Conservation (phyloP, 2,888 invertebrate genomes). For the Caenorhabditis sulstoni region DNA sequence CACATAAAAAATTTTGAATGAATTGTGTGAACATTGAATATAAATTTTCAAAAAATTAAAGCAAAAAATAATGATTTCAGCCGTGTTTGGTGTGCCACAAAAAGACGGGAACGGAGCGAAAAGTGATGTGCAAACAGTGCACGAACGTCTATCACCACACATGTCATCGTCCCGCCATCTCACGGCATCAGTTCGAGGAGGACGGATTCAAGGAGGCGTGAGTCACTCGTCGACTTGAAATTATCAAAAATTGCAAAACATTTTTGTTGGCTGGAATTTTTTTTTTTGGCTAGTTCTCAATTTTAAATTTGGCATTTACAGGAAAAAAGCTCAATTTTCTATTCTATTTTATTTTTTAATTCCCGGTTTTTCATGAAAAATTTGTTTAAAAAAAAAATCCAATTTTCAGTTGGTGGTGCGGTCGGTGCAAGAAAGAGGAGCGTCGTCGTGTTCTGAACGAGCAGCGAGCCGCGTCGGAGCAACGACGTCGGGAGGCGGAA, state of each 20-base stretch:
- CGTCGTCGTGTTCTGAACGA: slow-evolving; percentile 21
- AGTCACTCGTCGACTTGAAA: background rate
- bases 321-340: no score
- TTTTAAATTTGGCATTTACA: no score
- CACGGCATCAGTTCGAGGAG: slow-evolving; percentile 16
- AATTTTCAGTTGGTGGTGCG: slow-evolving; percentile 45
- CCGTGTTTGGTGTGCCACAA: slow-evolving; percentile 30
- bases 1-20: background rate
- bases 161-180: slow-evolving; percentile 23
- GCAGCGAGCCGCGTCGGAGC: slow-evolving; percentile 3
- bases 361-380: background rate
- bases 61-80: slow-evolving; percentile 22
- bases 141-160: slow-evolving; percentile 23
- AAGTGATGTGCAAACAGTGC: slow-evolving; percentile 47
- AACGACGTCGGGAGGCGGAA: background rate
- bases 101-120: slow-evolving; percentile 19
- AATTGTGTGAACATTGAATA: no score
- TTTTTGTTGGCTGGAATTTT: no score
- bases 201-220: slow-evolving; percentile 48
- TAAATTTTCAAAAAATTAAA: background rate
- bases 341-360: background rate
- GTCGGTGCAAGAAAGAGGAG: slow-evolving; percentile 38
- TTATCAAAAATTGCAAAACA: no score
- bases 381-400: background rate
- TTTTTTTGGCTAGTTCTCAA: no score